Evolutionary conservation across 1,140 invertebrate genomes (phyloP).

Genomic region (Polypedilum pembai): DNA sequence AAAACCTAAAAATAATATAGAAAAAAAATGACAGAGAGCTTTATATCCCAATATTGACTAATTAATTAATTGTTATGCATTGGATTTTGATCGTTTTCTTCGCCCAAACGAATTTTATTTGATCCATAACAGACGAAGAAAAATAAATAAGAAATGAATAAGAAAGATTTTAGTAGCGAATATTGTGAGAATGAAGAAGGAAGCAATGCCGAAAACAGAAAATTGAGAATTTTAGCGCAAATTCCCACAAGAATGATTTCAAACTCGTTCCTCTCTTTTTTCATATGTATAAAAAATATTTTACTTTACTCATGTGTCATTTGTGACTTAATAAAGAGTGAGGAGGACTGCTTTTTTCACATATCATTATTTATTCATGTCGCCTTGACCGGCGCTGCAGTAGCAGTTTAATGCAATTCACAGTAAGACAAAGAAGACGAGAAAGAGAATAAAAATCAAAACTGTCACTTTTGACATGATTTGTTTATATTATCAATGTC

Average conservation of each 20-base stretch:
- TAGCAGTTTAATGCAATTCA: too few species aligned
- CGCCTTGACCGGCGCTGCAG: too few species aligned
- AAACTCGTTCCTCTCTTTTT: conserved; percentile 11
- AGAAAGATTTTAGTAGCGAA: neutral
- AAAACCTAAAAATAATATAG: neutral
- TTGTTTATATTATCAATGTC: conserved; percentile 18
- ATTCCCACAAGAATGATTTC: conserved; percentile 6
- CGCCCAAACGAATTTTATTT: neutral
- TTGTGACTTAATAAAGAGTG: neutral
- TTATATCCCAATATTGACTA: conserved; percentile 7
- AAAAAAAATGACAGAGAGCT: neutral
- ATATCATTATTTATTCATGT: too few species aligned
- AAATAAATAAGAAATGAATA: neutral
- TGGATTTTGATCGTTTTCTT: neutral
- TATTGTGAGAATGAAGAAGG: neutral
- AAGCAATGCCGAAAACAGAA: conserved; percentile 3
- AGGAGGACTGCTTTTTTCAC: too few species aligned
- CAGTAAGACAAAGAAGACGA: too few species aligned
- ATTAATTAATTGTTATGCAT: conserved; percentile 14
- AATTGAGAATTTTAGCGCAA: conserved; percentile 17
- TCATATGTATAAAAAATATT: neutral
- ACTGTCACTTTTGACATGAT: neutral
- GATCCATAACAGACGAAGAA: neutral
- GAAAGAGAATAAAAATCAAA: too few species aligned
- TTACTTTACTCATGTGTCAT: conserved; percentile 18